Conservation (phyloP, 2,888 invertebrate genomes). For the Machimus rusticus region DNA sequence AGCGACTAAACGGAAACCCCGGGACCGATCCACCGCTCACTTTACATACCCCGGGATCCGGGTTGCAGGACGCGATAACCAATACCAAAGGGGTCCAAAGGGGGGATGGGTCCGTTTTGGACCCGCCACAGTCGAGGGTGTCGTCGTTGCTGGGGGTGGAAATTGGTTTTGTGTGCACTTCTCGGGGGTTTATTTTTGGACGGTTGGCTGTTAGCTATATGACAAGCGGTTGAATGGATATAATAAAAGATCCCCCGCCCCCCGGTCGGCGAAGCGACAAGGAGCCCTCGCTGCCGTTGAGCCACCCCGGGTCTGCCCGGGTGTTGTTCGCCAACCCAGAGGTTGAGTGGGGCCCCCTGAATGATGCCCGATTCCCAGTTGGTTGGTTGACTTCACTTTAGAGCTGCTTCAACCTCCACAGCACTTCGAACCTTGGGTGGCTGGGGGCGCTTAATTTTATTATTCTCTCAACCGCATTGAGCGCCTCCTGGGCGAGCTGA, state of each 20-base stretch:
- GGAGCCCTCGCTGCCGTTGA: not conserved
- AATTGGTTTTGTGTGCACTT: slow-evolving; percentile 38
- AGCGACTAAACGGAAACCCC: slow-evolving; percentile 23
- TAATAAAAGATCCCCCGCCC: slow-evolving; percentile 2
- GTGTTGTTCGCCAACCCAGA: not conserved
- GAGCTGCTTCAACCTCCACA: not conserved
- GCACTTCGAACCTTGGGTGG: not conserved
- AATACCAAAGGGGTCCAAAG: slow-evolving; percentile 17
- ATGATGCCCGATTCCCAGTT: not conserved
- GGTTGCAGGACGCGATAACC: slow-evolving; percentile 21
- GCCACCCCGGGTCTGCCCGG: not conserved
- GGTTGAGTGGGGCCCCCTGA: not conserved
- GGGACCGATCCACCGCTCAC: not conserved
- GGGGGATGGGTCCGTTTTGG: not conserved
- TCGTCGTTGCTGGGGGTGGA: not conserved
- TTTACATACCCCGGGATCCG: slow-evolving; percentile 6
- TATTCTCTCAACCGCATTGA: not conserved
- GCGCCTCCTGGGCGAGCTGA: not conserved
- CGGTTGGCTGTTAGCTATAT: slow-evolving; percentile 28
- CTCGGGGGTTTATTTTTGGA: slow-evolving; percentile 26
- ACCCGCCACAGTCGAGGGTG: not conserved
- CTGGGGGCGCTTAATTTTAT: slow-evolving; percentile 9
- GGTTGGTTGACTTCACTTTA: slow-evolving; percentile 21
- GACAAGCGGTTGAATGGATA: slow-evolving; percentile 28
- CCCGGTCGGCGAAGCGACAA: not conserved